Conservation (phyloP, 2,113 vertebrate genomes). For the Glaucomys volans region DNA sequence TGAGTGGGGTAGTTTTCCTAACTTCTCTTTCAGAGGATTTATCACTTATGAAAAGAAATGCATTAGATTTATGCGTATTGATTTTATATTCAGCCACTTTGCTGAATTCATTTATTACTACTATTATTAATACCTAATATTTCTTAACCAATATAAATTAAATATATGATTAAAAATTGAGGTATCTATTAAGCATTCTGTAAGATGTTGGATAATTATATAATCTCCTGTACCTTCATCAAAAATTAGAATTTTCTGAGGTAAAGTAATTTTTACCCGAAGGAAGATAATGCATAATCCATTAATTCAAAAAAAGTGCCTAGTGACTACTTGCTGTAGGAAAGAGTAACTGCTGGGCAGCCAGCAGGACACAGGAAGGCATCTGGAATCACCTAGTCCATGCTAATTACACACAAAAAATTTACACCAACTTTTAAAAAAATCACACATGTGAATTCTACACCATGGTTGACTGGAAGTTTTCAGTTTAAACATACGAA, state of each 20-base stretch:
- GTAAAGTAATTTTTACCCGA: background rate
- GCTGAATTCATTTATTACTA: no score
- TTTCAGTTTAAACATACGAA: background rate
- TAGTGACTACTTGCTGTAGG: background rate
- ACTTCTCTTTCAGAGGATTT: no score
- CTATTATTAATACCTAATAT: no score
- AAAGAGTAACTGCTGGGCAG: background rate
- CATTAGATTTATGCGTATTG: no score
- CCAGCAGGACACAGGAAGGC: no score
- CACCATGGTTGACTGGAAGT: background rate
- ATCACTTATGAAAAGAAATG: no score
- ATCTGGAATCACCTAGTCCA: background rate
- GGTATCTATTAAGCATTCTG: background rate
- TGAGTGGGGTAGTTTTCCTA: no score
- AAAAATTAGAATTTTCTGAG: background rate
- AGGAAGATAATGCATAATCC: background rate
- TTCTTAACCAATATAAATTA: background rate
- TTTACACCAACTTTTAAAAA: background rate
- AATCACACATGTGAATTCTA: background rate
- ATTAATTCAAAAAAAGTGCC: background rate
- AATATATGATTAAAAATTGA: background rate
- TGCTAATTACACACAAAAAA: no score
- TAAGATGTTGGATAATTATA: background rate
- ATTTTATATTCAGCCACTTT: no score
- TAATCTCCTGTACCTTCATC: background rate